These are phyloP conservation scores for Melanotus villosus DNA, from an alignment of 2,888 invertebrate species.

Conservation along the genomic window DNA sequence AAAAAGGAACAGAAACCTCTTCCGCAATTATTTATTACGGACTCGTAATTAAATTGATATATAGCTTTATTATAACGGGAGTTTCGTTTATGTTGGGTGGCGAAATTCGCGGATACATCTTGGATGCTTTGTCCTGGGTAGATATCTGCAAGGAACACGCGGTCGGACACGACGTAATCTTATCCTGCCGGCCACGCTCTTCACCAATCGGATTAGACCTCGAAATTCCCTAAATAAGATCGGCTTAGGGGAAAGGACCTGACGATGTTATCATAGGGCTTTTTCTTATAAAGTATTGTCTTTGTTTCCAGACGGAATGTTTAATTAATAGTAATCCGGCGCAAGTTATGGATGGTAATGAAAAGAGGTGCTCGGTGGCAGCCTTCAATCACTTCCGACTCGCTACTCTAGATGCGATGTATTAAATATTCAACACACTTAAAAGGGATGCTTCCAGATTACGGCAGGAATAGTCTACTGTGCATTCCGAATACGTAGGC, in stretches of 20 bases:
- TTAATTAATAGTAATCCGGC: slow-evolving; percentile 35
- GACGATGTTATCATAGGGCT: slow-evolving; percentile 40
- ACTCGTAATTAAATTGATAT: slow-evolving; percentile 61
- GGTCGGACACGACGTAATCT: slow-evolving; percentile 52
- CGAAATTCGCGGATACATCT: slow-evolving; percentile 10
- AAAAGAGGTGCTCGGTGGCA: slow-evolving; percentile 52
- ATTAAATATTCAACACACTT: slow-evolving; percentile 69
- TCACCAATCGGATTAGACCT: slow-evolving; percentile 49
- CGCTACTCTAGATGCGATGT: slow-evolving; percentile 50
- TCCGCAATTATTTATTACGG: slow-evolving; percentile 60
- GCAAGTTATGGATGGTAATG: slow-evolving; percentile 47
- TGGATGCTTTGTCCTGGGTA: slow-evolving; percentile 28
- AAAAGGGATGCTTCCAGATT: slow-evolving; percentile 67
- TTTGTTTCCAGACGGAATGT: slow-evolving; percentile 34
- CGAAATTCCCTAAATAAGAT: slow-evolving; percentile 48
- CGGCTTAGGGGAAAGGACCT: slow-evolving; percentile 44
- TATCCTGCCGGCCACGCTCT: slow-evolving; percentile 52
- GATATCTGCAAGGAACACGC: slow-evolving; percentile 50
- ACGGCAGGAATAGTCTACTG: slow-evolving; percentile 58
- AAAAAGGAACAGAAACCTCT: slow-evolving; percentile 38
- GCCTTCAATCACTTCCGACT: slow-evolving; percentile 44
- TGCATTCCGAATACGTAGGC: slow-evolving; percentile 44
- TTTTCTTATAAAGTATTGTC: slow-evolving; percentile 34
- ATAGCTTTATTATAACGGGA: slow-evolving; percentile 55
- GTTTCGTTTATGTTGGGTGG: slow-evolving; percentile 48